Evolutionary conservation across 2,797 vertebrate species (phyloP).

Genomic region (Prunella strophiata): DNA sequence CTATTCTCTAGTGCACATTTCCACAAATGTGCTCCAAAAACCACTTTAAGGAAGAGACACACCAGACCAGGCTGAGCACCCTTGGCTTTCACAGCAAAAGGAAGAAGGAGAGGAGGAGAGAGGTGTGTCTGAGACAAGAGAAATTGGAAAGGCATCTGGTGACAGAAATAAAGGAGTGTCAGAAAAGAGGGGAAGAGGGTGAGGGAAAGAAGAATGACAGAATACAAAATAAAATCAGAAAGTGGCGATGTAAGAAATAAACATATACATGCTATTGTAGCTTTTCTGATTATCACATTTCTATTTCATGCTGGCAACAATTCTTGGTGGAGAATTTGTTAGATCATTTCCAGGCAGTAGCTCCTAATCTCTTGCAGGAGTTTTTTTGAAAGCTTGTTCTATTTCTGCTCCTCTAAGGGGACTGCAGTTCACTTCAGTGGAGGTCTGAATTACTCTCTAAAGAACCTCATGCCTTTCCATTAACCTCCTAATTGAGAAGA

Average conservation of each 20-base stretch:
- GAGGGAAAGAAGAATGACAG: neutral
- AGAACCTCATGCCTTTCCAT: neutral
- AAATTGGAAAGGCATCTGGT: neutral
- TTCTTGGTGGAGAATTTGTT: neutral
- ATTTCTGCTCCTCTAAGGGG: neutral
- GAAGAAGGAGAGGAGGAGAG: neutral
- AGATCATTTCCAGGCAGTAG: neutral
- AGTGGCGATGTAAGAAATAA: neutral
- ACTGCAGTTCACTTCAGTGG: neutral
- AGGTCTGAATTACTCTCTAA: neutral
- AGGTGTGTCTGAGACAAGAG: rapidly evolving
- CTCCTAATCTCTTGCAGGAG: neutral
- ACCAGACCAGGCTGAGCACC: neutral
- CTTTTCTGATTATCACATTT: constrained; percentile 15
- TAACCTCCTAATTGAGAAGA: neutral
- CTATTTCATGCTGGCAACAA: neutral
- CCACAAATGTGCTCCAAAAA: neutral
- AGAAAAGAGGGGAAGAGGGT: neutral
- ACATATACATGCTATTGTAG: neutral
- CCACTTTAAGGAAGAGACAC: neutral
- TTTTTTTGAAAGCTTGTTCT: neutral
- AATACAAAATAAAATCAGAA: neutral
- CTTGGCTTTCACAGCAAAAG: neutral
- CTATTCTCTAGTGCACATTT: neutral
- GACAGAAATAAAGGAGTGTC: neutral